These are phyloP conservation scores for Netelia virgata DNA, from an alignment of 2,888 invertebrate species.

Conservation along the genomic window DNA sequence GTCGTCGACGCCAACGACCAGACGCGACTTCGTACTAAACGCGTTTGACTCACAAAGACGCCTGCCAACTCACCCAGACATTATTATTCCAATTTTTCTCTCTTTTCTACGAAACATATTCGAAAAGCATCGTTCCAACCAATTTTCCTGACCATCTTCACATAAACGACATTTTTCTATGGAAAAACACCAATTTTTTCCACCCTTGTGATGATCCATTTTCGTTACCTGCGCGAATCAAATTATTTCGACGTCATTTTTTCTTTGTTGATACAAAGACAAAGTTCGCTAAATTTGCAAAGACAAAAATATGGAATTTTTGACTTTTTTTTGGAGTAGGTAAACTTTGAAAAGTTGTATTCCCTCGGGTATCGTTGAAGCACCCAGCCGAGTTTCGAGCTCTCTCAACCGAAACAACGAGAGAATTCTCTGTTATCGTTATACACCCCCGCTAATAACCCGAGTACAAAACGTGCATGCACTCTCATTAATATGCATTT, in stretches of 20 bases:
- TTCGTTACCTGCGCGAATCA: neutral
- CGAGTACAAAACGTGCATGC: conserved; percentile 4
- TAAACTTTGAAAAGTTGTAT: neutral
- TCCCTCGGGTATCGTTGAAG: neutral
- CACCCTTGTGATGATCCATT: neutral
- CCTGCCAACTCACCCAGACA: too few relatives aligned
- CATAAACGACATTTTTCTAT: neutral
- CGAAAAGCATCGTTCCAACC: conserved; percentile 9
- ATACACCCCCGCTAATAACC: conserved; percentile 23
- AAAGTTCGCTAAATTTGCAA: neutral
- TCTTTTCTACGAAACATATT: neutral
- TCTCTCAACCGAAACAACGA: conserved; percentile 54
- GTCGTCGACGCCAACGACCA: conserved; percentile 20
- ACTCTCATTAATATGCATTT: conserved; percentile 60
- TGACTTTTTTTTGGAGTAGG: neutral
- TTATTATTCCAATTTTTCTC: neutral
- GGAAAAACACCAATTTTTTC: conserved; percentile 7
- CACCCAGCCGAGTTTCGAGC: conserved; percentile 12
- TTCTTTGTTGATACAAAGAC: neutral
- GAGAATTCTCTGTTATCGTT: conserved; percentile 33
- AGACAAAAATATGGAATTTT: neutral
- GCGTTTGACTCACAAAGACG: too few relatives aligned
- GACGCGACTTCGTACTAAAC: neutral
- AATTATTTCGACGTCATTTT: neutral
- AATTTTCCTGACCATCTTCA: neutral